phyloP scores from a whole-genome alignment of 2,113 vertebrate genomes.

The Myiagra hebetior region DNA sequence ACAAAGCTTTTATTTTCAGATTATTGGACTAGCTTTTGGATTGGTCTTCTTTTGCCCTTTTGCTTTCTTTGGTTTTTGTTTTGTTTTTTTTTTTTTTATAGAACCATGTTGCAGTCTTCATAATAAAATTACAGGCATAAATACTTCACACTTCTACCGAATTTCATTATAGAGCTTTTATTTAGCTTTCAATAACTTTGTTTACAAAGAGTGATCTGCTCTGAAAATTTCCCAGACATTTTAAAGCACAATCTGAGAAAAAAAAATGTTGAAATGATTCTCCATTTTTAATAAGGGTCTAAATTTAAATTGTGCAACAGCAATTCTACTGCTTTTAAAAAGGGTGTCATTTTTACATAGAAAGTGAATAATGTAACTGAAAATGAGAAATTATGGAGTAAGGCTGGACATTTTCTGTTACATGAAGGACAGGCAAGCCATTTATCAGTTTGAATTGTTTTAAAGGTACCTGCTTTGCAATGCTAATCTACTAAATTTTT shows the following conservation, averaged over 20 bases:
- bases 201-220: not conserved
- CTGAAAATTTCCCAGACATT: not conserved
- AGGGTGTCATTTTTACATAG: not conserved
- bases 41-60: not conserved
- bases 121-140: not conserved
- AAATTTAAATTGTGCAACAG: not conserved
- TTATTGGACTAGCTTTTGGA: not conserved
- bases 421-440: not conserved
- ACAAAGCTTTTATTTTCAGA: not conserved
- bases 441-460: not conserved
- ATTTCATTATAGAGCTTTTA: not conserved
- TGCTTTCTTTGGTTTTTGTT: no score
- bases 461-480: not conserved
- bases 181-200: not conserved
- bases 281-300: not conserved
- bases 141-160: not conserved
- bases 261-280: not conserved
- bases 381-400: not conserved
- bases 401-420: not conserved
- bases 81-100: no score
- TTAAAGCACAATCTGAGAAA: not conserved
- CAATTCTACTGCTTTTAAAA: not conserved
- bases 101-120: not conserved
- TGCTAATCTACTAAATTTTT: not conserved
- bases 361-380: not conserved